Base-by-base conservation (phyloP, 37 sponge, comb jelly and placozoan species). In the Dysidea cf. avara region DNA sequence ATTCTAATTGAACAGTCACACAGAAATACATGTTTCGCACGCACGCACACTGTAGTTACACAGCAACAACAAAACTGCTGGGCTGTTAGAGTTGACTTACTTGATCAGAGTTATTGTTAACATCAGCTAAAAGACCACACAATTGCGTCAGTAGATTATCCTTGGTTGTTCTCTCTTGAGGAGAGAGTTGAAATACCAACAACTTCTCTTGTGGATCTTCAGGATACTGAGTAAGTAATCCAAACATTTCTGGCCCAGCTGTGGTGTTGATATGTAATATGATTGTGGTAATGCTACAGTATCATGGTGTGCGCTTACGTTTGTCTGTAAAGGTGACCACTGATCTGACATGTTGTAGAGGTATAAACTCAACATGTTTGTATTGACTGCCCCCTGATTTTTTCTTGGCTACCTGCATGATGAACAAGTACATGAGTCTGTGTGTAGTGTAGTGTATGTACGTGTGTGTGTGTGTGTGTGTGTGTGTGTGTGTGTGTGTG, bases 171-270 rank as follows among this genome's bases (percentile, higher is more conserved):
- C 31, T n/a, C 51, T 53, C 67, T 25, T 63, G 65, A 25, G 67
- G 60, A 3, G 60, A 14, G 16, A 81, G 58, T 14, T 72, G 43
- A 51, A 93, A 93, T 12, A 81, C 75, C 28, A 85, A 68, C 11
- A 93, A 69, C 61, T 81, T 89, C 74, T 93, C 94, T 53, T 76
- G 65, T 1, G 75, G 74, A 36, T 93, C 94, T 14, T 73, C 69
- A 7, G 86, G 75, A 64, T 74, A 93, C 21, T 65, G 76, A 4
- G 81, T 67, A 66, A 93, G 71, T 21, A 93, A 50, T 20, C 91
- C 94, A 81, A 93, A 89, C 22, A 39, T 55, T 17, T 64, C 30
- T 26, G 43, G n/a, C n/a, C n/a, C n/a, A n/a, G n/a, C n/a, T n/a
- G n/a, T n/a, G n/a, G 16, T 18, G 51, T 18, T 13, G 16, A 49